A percentile compares a stretch with the other conserved stretches of the same genome.
Evolutionary conservation across 1,140 invertebrate genomes (phyloP).

Genomic region (Drosophila athabasca): DNA sequence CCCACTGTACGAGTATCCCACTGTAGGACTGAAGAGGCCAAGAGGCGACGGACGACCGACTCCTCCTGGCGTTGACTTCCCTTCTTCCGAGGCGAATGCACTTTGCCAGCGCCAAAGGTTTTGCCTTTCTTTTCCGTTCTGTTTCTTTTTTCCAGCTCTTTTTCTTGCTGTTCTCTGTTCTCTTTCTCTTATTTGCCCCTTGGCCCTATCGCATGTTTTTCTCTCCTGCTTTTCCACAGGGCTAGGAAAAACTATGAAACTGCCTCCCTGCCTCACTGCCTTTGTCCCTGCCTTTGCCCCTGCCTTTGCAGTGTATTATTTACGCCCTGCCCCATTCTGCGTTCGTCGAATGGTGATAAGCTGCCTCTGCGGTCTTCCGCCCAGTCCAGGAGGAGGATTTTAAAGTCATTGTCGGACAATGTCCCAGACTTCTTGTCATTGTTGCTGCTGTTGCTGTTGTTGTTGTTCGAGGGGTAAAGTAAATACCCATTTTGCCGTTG

Average conservation of each 20-base stretch:
- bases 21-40: background rate
- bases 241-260: conserved; percentile 26
- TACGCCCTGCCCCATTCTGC: conserved; percentile 40
- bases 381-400: conserved; percentile 70
- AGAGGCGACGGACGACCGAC: too few species aligned
- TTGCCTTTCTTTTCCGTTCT: conserved; percentile 25
- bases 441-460: conserved; percentile 10
- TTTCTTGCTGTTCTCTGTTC: background rate
- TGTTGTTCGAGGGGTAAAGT: background rate
- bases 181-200: conserved; percentile 19
- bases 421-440: conserved; percentile 36
- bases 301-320: conserved; percentile 50
- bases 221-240: conserved; percentile 19
- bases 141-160: conserved; percentile 6
- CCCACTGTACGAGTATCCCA: conserved; percentile 5
- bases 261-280: conserved; percentile 2
- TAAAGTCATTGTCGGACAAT: conserved; percentile 59
- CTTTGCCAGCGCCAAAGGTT: conserved; percentile 69
- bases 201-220: conserved; percentile 49
- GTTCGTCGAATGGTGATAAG: conserved; percentile 57
- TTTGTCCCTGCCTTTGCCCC: conserved; percentile 4
- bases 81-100: conserved; percentile 66
- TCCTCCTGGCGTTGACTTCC: conserved; percentile 52
- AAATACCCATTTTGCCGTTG: conserved; percentile 20
- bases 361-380: conserved; percentile 68